These are phyloP conservation scores for Antheraea assamensis DNA, from an alignment of 2,888 invertebrate species.

Conservation along the genomic window DNA sequence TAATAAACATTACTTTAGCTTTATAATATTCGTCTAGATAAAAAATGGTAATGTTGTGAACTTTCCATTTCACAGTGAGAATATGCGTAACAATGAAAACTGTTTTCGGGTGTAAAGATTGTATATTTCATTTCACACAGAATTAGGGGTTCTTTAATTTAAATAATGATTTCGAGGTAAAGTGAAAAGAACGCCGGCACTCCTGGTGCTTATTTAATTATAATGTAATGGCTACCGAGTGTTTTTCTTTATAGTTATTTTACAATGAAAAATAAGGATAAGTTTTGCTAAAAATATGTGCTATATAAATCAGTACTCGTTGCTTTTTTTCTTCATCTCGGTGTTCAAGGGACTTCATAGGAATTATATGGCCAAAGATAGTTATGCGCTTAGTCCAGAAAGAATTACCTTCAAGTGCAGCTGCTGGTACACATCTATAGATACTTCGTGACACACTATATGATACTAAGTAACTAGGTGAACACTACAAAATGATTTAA, in stretches of 20 bases:
- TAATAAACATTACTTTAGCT: no score
- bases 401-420: not conserved
- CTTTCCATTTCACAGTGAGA: not conserved
- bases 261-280: not conserved
- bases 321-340: not conserved
- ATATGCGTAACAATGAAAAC: not conserved
- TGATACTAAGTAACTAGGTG: not conserved
- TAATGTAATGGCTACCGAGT: constrained; percentile 1
- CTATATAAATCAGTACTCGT: not conserved
- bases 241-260: not conserved
- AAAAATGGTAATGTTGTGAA: not conserved
- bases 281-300: not conserved
- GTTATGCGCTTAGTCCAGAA: not conserved
- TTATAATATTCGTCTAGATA: not conserved
- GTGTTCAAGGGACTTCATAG: not conserved
- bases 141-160: not conserved
- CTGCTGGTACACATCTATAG: no score
- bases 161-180: not conserved
- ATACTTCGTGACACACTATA: not conserved
- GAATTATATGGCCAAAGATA: not conserved
- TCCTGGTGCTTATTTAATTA: constrained; percentile 1
- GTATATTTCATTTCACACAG: not conserved
- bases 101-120: not conserved
- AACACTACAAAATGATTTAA: not conserved
- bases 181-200: not conserved